Conservation (phyloP, 2,113 vertebrate genomes). For the Grammomys dolichurus region DNA sequence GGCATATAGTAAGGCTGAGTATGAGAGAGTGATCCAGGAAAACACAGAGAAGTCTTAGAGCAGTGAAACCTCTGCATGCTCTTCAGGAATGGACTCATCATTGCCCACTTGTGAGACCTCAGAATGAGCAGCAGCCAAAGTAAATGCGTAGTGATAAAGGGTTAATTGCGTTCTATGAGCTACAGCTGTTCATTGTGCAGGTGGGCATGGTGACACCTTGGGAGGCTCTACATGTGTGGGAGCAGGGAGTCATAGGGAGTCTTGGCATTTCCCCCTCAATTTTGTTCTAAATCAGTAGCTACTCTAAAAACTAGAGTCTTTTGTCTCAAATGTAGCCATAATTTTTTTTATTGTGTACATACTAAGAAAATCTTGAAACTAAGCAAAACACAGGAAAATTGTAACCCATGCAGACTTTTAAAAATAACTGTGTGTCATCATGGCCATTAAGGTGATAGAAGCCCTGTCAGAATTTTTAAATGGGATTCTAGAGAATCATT, state of each 20-base stretch:
- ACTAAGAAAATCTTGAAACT: background rate
- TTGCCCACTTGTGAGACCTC: background rate
- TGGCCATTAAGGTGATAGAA: background rate
- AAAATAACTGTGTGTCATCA: background rate
- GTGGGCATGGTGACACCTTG: background rate
- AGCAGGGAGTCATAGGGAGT: too few species aligned
- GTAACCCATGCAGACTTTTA: background rate
- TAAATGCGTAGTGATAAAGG: background rate
- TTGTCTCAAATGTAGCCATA: background rate
- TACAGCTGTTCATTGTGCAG: too few species aligned
- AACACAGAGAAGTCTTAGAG: background rate
- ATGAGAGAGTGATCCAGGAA: too few species aligned
- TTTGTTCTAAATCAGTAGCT: background rate
- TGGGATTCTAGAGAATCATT: background rate
- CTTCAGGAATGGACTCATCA: rapidly evolving
- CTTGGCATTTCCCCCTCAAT: background rate
- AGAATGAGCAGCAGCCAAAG: background rate
- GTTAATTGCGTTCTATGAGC: background rate
- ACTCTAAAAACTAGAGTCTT: background rate
- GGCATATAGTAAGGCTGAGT: background rate
- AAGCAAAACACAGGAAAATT: background rate
- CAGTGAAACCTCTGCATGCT: too few species aligned
- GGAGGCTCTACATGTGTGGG: background rate
- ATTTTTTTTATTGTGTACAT: background rate
- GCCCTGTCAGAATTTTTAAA: background rate